Evolutionary conservation across 2,797 vertebrate species (phyloP).

Genomic region (Numenius phaeopus): DNA sequence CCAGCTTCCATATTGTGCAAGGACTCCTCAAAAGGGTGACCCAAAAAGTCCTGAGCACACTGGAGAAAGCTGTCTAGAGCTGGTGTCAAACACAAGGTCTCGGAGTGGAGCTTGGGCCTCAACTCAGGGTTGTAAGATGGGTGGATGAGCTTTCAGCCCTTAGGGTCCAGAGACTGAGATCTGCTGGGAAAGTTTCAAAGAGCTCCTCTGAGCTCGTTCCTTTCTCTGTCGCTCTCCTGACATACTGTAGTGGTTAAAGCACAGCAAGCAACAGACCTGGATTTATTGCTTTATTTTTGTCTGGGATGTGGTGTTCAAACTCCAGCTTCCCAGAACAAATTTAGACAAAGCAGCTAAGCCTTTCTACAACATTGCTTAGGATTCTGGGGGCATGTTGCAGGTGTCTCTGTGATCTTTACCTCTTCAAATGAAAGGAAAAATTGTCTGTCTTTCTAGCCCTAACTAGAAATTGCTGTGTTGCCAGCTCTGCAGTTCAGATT

Average conservation of each 20-base stretch:
- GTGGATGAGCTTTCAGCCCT: not conserved
- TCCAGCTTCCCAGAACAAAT: not conserved
- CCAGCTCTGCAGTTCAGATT: not conserved
- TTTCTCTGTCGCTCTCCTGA: not conserved
- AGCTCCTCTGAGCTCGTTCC: not conserved
- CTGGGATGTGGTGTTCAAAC: not conserved
- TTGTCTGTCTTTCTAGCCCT: not conserved
- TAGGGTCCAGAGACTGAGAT: not conserved
- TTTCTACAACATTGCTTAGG: not conserved
- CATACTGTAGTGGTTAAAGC: not conserved
- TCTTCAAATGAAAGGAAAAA: not conserved
- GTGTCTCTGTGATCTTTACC: not conserved
- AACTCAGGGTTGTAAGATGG: not conserved
- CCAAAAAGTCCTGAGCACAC: not conserved
- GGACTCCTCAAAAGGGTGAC: not conserved
- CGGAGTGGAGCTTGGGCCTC: not conserved
- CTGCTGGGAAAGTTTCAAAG: not conserved
- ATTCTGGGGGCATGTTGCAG: not conserved
- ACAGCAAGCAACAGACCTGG: not conserved
- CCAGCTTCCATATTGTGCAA: accelerated
- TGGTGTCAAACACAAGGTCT: not conserved
- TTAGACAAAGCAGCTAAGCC: not conserved
- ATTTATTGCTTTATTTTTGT: not conserved
- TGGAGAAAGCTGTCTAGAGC: not conserved
- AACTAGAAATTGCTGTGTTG: not conserved